Base-by-base conservation (phyloP, 2,797 vertebrate genomes). In the Erpetoichthys calabaricus region DNA sequence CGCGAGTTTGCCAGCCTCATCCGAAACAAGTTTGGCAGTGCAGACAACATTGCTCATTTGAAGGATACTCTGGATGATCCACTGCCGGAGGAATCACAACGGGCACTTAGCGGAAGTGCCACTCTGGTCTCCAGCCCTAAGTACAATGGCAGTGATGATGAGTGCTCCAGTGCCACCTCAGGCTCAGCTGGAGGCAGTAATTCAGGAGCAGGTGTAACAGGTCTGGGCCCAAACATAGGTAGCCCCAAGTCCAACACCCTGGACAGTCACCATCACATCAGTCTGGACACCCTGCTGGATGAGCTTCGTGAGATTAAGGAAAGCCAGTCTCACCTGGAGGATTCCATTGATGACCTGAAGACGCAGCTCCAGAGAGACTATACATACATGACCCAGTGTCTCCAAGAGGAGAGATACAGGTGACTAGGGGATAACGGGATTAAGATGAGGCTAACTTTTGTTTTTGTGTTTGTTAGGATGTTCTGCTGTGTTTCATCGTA, bases 321-420 rank as follows among this genome's bases (percentile, higher is more conserved):
- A 65, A 86, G 91, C 53, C 94, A 98, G 76, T 78, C 87, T 0
- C 94, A 97, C 69, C 88, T 97, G 80, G 96, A 97, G 76, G 94
- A 97, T 50, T 83, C 91, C 60, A 94, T 99, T 63, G 92, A 97
- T 72, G 94, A 96, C 76, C 88, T 98, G 77, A 98, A 94, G 76
- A 83, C 87, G 0, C 94, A 98, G 74, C 83, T 98, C 64, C 96
- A 98, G 75, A 77, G 90, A 9, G 94, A 98, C 73, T 97, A 98
- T 75, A 87, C 87, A 68, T 98, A 91, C 79, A 96, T 99, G 94
- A 97, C 91, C 0, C 94, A 97, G 83, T 96, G 94, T 73, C 73
- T 99, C 77, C 92, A 97, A 61, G 96, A 99, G 67, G 96, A 99
- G 66, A 85, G 92, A 66, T 98, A 97, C 79, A 92, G 94, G 94